These are phyloP conservation scores for Phalacrocorax carbo DNA, from an alignment of 2,113 vertebrate genomes.

Conservation along the genomic window DNA sequence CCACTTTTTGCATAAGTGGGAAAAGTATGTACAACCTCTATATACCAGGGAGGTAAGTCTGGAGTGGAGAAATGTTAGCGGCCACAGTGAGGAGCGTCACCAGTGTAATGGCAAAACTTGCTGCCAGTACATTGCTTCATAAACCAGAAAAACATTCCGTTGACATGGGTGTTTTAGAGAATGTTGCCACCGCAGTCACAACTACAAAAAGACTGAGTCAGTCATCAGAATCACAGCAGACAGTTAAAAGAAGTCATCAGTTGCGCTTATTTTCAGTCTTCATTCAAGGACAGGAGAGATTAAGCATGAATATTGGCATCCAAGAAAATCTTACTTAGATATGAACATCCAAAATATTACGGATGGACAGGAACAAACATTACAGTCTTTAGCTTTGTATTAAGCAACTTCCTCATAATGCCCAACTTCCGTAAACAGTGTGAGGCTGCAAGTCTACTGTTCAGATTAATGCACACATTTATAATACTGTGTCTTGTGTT, in stretches of 20 bases:
- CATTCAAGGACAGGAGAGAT: background rate
- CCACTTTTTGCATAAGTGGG: background rate
- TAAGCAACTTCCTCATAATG: background rate
- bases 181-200: background rate
- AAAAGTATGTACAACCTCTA: background rate
- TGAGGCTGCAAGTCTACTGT: background rate
- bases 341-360: background rate
- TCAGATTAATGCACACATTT: background rate
- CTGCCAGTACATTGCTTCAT: background rate
- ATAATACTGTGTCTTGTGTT: background rate
- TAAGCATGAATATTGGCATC: background rate
- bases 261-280: background rate
- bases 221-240: background rate
- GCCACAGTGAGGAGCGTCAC: background rate
- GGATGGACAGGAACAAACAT: background rate
- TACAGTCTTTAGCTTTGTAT: background rate
- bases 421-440: background rate
- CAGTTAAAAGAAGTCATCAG: background rate
- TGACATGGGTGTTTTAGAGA: background rate
- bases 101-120: background rate
- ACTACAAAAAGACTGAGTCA: background rate
- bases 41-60: background rate
- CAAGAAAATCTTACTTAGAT: background rate
- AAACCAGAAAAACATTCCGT: background rate
- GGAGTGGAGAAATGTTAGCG: background rate